Evolutionary conservation across 2,113 vertebrate genomes (phyloP).

Genomic region (Psettodes erumei): DNA sequence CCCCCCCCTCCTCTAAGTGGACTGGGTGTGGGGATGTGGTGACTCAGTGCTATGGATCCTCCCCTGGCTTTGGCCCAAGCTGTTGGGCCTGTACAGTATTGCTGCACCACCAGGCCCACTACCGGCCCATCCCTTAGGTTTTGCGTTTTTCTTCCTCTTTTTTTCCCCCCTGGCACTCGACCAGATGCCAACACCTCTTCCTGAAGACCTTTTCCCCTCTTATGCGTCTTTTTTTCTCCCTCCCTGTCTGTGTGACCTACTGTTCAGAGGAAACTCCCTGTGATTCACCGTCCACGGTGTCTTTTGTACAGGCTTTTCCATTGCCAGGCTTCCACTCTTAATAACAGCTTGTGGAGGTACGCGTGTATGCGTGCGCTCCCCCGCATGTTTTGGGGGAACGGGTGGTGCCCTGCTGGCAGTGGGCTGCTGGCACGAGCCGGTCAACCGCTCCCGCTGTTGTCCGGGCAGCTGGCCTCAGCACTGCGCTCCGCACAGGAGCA

Average conservation of each 20-base stretch:
- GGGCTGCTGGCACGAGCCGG: constrained; percentile 49
- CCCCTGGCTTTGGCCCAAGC: constrained; percentile 59
- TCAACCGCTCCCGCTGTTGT: constrained; percentile 68
- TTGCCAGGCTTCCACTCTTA: constrained; percentile 41
- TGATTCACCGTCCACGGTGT: constrained; percentile 66
- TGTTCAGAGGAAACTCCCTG: constrained; percentile 72
- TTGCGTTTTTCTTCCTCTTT: constrained; percentile 1
- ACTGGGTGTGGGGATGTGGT: constrained; percentile 63
- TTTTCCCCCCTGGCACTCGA: constrained; percentile 1
- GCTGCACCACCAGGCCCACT: constrained; percentile 41
- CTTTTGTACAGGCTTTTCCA: constrained; percentile 20
- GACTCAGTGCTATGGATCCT: constrained; percentile 72
- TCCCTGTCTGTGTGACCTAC: constrained; percentile 21
- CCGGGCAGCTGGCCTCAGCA: constrained; percentile 45
- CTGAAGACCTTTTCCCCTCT: constrained; percentile 36
- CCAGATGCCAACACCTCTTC: constrained; percentile 25
- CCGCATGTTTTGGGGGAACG: neutral
- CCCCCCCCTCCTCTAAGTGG: constrained; percentile 40
- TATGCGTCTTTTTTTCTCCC: constrained; percentile 7
- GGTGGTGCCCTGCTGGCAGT: constrained; percentile 32
- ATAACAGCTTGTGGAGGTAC: constrained; percentile 51
- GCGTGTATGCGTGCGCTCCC: constrained; percentile 7
- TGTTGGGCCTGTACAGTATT: constrained; percentile 35
- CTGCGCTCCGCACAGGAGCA: constrained; percentile 48
- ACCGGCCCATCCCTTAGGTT: constrained; percentile 49